Percentiles rank a stretch among this genome's conserved stretches.
phyloP scores from a whole-genome alignment of 2,888 invertebrate genomes.

The Unio pictorum region DNA sequence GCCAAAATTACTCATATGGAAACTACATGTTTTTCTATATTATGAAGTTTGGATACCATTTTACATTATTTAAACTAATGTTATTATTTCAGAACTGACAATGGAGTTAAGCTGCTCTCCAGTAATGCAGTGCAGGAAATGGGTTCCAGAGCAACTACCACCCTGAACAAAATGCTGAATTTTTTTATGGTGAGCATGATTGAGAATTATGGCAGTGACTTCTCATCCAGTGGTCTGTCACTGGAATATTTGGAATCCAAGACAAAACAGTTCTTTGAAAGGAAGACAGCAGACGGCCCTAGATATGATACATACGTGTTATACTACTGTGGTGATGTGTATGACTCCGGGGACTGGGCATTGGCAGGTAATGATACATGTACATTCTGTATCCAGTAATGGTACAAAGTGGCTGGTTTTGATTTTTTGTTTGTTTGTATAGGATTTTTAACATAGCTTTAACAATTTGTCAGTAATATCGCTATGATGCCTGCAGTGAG shows the following conservation, averaged over 20 bases:
- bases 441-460: too few relatives aligned
- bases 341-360: slow-evolving; percentile 70
- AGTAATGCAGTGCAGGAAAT: slow-evolving; percentile 58
- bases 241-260: slow-evolving; percentile 59
- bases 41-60: too few relatives aligned
- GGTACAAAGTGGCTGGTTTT: too few relatives aligned
- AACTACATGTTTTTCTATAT: too few relatives aligned
- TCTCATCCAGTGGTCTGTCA: slow-evolving; percentile 65
- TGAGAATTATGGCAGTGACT: slow-evolving; percentile 69
- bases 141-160: slow-evolving; percentile 55
- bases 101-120: slow-evolving; percentile 55
- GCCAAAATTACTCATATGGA: too few relatives aligned
- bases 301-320: slow-evolving; percentile 70
- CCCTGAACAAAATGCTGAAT: slow-evolving; percentile 61
- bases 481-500: too few relatives aligned
- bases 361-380: slow-evolving; percentile 57
- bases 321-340: slow-evolving; percentile 69
- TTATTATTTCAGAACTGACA: slow-evolving; percentile 36
- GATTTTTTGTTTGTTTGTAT: too few relatives aligned
- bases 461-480: too few relatives aligned
- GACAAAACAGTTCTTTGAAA: slow-evolving; percentile 64
- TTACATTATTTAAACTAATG: neutral
- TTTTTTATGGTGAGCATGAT: slow-evolving; percentile 70
- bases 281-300: slow-evolving; percentile 66
- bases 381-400: too few relatives aligned